These are phyloP conservation scores for Xanthorhoe designata DNA, from an alignment of 2,888 invertebrate genomes.

Conservation along the genomic window DNA sequence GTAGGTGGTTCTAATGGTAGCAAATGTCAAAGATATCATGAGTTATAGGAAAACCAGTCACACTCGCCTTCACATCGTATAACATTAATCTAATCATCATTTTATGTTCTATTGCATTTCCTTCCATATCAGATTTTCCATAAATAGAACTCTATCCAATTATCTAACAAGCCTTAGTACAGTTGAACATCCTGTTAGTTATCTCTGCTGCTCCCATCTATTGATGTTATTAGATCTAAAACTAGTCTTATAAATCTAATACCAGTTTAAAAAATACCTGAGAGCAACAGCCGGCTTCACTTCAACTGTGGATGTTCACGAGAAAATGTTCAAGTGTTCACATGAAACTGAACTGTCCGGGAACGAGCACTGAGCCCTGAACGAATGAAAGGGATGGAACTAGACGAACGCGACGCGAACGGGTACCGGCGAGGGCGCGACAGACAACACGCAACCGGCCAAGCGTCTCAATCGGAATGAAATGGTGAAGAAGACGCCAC, in stretches of 20 bases:
- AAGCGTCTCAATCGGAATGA: constrained; percentile 83
- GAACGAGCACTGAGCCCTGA: constrained; percentile 71
- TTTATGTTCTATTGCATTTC: constrained; percentile 6
- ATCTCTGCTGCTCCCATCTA: constrained; percentile 20
- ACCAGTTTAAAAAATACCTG: constrained; percentile 53
- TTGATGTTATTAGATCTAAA: constrained; percentile 27
- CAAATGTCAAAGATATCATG: neutral
- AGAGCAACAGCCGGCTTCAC: constrained; percentile 55
- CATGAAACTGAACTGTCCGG: constrained; percentile 77
- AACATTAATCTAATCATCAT: neutral
- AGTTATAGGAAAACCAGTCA: constrained; percentile 6
- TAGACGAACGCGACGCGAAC: constrained; percentile 63
- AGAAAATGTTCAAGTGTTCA: constrained; percentile 69
- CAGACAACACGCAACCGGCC: constrained; percentile 66
- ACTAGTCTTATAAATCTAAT: constrained; percentile 25
- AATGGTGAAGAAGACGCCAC: constrained; percentile 84
- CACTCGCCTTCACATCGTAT: neutral
- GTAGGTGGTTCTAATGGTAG: constrained; percentile 1
- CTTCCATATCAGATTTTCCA: neutral
- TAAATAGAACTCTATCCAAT: constrained; percentile 25
- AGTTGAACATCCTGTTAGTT: constrained; percentile 31
- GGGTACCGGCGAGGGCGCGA: constrained; percentile 52
- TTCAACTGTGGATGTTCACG: constrained; percentile 63
- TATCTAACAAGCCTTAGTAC: constrained; percentile 25
- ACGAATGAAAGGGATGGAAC: constrained; percentile 58